A percentile compares a stretch with the other conserved stretches of the same genome.
Evolutionary conservation across 2,888 invertebrate genomes (phyloP).

Genomic region (Calliopum simillimum): DNA sequence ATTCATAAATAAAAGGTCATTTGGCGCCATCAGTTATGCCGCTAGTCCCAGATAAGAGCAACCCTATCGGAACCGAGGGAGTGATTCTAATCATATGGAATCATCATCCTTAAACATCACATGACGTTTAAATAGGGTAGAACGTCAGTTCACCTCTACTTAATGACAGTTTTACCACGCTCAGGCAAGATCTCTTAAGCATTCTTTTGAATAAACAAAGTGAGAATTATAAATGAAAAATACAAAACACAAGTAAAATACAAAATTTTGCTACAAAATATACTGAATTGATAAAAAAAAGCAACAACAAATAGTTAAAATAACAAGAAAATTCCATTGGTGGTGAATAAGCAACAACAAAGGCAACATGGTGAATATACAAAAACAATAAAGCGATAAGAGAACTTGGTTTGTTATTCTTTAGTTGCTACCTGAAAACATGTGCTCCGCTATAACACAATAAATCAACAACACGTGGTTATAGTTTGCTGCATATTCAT

Average conservation of each 20-base stretch:
- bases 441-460: too few species aligned
- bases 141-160: conserved; percentile 65
- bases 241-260: not conserved
- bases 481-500: too few species aligned
- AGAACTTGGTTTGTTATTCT: too few species aligned
- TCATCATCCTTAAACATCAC: conserved; percentile 63
- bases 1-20: conserved; percentile 48
- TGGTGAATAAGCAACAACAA: too few species aligned
- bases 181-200: not conserved
- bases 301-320: too few species aligned
- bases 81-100: conserved; percentile 58
- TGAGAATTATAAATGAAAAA: conserved; percentile 51
- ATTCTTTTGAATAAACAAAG: conserved; percentile 41
- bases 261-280: too few species aligned
- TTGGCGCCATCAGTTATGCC: conserved; percentile 64
- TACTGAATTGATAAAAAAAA: too few species aligned
- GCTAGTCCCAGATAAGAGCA: conserved; percentile 64
- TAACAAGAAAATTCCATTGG: too few species aligned
- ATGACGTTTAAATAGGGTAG: conserved; percentile 63
- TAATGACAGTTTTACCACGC: conserved; percentile 55
- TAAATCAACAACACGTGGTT: too few species aligned
- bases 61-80: conserved; percentile 64
- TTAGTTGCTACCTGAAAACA: too few species aligned
- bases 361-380: too few species aligned
- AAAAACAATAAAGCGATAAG: too few species aligned